phyloP scores from a whole-genome alignment of 2,888 invertebrate genomes.

The Mesochorus sp. region DNA sequence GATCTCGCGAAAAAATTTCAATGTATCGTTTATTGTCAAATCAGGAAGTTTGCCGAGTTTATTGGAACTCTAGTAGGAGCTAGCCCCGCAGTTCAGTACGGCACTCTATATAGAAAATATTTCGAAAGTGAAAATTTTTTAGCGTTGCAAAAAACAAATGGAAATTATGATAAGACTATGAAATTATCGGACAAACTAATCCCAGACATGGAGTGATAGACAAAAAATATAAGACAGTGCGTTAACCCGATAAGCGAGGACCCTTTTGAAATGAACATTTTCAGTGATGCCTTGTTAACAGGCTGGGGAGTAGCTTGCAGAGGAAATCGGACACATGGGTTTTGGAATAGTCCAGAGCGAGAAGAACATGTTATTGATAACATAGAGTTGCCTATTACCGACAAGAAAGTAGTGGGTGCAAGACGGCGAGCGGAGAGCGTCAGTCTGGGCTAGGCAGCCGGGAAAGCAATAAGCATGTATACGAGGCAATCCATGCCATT shows the following conservation, averaged over 20 bases:
- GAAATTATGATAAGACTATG: too few relatives aligned
- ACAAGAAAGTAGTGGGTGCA: too few relatives aligned
- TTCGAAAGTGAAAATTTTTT: not conserved
- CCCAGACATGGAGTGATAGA: too few relatives aligned
- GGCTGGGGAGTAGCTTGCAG: conserved; percentile 60
- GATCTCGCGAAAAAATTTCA: too few relatives aligned
- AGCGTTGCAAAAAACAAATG: conserved; percentile 6
- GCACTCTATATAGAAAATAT: not conserved
- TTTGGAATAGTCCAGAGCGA: conserved; percentile 4
- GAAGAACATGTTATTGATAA: conserved; percentile 48
- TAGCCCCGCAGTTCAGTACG: not conserved
- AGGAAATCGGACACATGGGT: conserved; percentile 20
- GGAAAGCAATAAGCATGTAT: too few relatives aligned
- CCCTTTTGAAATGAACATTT: conserved; percentile 44
- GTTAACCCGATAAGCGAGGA: conserved; percentile 35
- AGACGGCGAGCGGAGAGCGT: too few relatives aligned
- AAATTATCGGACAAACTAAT: too few relatives aligned
- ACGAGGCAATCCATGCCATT: too few relatives aligned
- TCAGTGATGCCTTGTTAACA: conserved; percentile 58
- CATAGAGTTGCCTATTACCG: too few relatives aligned
- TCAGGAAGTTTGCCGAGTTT: not conserved
- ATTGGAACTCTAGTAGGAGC: not conserved
- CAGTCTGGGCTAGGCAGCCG: too few relatives aligned
- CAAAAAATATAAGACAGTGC: too few relatives aligned
- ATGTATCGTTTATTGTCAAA: too few relatives aligned